These are phyloP conservation scores for Syrmaticus mikado DNA, from an alignment of 2,113 vertebrate species.

Conservation along the genomic window DNA sequence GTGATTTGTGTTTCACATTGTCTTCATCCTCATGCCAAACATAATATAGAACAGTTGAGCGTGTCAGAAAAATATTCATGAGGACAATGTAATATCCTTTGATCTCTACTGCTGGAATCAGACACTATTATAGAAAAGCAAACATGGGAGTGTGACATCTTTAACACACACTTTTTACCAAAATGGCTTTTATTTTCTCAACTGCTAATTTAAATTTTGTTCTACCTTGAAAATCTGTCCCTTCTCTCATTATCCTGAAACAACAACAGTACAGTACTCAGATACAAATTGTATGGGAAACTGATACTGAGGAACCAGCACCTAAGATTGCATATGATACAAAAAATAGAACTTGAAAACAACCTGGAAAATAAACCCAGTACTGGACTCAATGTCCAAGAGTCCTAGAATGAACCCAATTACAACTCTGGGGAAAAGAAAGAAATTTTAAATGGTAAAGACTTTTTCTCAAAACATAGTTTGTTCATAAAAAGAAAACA, in stretches of 20 bases:
- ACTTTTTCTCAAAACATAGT: background rate
- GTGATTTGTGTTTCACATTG: background rate
- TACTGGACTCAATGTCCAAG: background rate
- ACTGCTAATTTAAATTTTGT: background rate
- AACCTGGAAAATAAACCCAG: background rate
- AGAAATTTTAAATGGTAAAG: background rate
- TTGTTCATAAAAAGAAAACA: background rate
- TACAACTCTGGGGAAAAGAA: background rate
- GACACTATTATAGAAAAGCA: background rate
- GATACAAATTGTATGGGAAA: background rate
- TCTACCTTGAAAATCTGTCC: background rate
- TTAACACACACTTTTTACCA: background rate
- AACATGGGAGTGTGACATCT: background rate
- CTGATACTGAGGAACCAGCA: background rate
- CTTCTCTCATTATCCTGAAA: slow-evolving; percentile 1
- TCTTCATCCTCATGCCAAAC: background rate
- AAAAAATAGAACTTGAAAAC: background rate
- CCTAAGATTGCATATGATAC: background rate
- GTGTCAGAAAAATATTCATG: background rate
- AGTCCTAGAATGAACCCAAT: background rate
- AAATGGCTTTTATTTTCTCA: background rate
- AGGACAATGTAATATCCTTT: background rate
- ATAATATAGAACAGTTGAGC: background rate
- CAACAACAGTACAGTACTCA: background rate
- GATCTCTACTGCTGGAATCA: background rate